Evolutionary conservation across 2,888 invertebrate genomes (phyloP), one percentile per base, ranked within the genome.

Genomic region (Drosophila vallismaia): DNA sequence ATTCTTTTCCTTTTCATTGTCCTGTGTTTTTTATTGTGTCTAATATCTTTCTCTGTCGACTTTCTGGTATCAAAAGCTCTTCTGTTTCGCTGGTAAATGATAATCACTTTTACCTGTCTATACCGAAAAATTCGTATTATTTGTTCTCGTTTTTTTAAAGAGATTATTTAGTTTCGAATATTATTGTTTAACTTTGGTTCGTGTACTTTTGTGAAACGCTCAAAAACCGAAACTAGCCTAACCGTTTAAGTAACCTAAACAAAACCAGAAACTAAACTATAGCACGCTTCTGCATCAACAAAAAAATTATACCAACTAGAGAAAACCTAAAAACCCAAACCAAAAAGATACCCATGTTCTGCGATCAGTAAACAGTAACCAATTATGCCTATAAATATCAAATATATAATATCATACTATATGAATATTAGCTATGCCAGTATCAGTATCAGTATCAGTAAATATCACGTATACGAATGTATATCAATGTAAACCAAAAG

Each of bases 271-370:
- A 76, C 74, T 77, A 86, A 88, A 86, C 54, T 64, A 64, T 79
- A 88, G 91, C 91, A 91, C 91, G 91, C 90, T 91, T 90, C 90
- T 91, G 91, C 91, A 89, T 90, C 85, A 19, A 19, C 19, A 19
- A 19, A 79, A 88, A 56, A 55, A 49, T 54, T 42, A 57, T 31
- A 31, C 50, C 53, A 57, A 71, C 62, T 57, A 66, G 50, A 50
- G 53, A 63, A 19, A 14, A 1, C 14, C n/a, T n/a, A n/a, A n/a
- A 55, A 40, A 56, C 68, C 59, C 62, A 77, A 76, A 67, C 42
- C 31, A 48, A 66, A 79, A 64, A 52, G 62, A 88, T 71, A 70
- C 52, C 70, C 88, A 88, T 88, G 71, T 80, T 60, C 88, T 86
- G 83, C 88, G 81, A 88, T 86, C 81, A 88, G 86, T 77, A 86